Percentiles rank a stretch among this genome's conserved stretches.
Evolutionary conservation across 2,797 vertebrate genomes (phyloP).

Genomic region (Enteromius thamalakanensis): DNA sequence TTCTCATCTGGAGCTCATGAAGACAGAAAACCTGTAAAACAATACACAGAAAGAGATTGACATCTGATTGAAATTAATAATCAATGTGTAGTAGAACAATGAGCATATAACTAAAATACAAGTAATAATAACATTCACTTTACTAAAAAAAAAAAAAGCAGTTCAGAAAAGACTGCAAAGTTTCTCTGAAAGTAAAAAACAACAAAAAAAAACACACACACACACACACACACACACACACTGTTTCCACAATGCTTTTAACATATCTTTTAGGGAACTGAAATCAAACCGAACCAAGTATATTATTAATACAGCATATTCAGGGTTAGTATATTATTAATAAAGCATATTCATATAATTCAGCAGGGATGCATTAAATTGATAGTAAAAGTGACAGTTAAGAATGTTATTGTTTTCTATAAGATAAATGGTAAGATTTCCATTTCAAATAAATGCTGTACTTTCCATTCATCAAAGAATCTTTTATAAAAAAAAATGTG

Average conservation of each 20-base stretch:
- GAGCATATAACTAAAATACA: not conserved
- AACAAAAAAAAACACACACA: not conserved
- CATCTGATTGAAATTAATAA: not conserved
- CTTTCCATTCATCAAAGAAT: not conserved
- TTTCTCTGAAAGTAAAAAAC: not conserved
- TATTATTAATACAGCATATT: too few relatives aligned
- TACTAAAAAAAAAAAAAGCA: not conserved
- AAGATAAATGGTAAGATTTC: too few relatives aligned
- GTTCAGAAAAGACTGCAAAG: not conserved
- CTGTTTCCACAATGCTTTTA: not conserved
- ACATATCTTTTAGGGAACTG: not conserved
- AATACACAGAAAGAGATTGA: not conserved
- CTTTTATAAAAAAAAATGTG: not conserved
- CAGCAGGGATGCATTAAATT: not conserved
- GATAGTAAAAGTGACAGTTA: not conserved
- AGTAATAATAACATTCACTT: not conserved
- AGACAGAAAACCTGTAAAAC: conserved; percentile 51
- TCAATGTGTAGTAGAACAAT: not conserved
- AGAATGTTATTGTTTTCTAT: not conserved
- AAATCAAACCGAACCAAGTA: not conserved
- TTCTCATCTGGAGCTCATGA: conserved; percentile 63
- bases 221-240: not conserved
- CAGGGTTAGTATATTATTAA: not conserved
- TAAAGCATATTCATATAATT: not conserved
- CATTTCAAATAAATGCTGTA: not conserved